Evolutionary conservation across 1,140 invertebrate species (phyloP), one percentile per base, ranked within the genome.

Genomic region (Stratiolaelaps scimitus): DNA sequence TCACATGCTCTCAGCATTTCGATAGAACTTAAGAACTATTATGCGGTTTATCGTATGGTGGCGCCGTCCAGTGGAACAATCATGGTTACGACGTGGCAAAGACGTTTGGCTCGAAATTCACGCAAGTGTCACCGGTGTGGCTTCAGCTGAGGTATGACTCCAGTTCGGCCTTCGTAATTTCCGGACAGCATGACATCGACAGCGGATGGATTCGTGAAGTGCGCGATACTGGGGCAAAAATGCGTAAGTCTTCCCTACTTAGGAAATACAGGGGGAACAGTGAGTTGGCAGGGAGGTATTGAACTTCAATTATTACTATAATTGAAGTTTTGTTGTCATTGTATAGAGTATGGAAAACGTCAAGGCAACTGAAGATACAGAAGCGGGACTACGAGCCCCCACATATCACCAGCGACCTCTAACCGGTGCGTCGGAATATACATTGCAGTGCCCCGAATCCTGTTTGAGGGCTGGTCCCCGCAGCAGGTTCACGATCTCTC

Each of bases 21-120:
- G n/a, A n/a, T n/a, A n/a, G n/a, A n/a, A n/a, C n/a, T n/a, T n/a
- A n/a, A n/a, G n/a, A n/a, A n/a, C n/a, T n/a, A n/a, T n/a, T n/a
- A n/a, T n/a, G n/a, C n/a, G n/a, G n/a, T n/a, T n/a, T n/a, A n/a
- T n/a, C n/a, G n/a, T n/a, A n/a, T 40, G 34, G 34, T 40, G 34
- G 4, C 4, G 4, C 4, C 34, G 10, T 40, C 70, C 72, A 95
- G 90, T 97, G 93, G 93, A 96, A 96, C 75, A 84, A 80, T 67
- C 86, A 89, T 80, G 93, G 92, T 0, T 92, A 95, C 78, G 87
- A 94, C 78, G 81, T 94, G 44, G 87, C 90, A 0, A 94, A 94
- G 78, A 83, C 80, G 56, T 94, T 93, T 79, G 84, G 83, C 44
- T 81, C 83, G 40, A 97, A 96, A 76, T 91, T 96, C 71, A 85